These are phyloP conservation scores for Hypsibius dujardini DNA, from an alignment of 1,140 invertebrate species.

Conservation along the genomic window DNA sequence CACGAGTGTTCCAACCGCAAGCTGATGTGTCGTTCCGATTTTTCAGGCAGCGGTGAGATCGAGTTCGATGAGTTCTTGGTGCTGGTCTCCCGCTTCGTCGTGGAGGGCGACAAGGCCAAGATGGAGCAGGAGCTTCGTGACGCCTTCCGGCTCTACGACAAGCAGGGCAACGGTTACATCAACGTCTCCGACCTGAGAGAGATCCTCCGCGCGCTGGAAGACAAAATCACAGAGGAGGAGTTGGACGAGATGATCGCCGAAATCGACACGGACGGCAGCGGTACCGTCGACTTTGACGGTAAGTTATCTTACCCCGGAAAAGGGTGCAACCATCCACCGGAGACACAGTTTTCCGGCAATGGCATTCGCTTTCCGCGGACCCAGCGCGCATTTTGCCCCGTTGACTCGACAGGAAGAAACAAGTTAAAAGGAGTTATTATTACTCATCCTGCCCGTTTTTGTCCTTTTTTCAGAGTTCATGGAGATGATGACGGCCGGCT, in stretches of 20 bases:
- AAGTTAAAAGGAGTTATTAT: too few species aligned
- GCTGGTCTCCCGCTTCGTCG: conserved; percentile 76
- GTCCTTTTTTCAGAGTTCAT: conserved; percentile 63
- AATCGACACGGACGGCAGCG: conserved; percentile 83
- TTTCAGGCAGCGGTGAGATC: conserved; percentile 75
- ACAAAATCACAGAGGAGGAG: conserved; percentile 74
- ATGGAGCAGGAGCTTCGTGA: conserved; percentile 62
- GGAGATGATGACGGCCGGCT: conserved; percentile 89
- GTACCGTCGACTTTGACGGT: conserved; percentile 71
- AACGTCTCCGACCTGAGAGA: conserved; percentile 74
- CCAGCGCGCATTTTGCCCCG: conserved; percentile 11
- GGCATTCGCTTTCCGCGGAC: too few species aligned
- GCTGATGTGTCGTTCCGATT: too few species aligned
- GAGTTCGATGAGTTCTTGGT: conserved; percentile 89
- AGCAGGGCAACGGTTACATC: conserved; percentile 75
- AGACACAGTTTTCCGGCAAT: too few species aligned
- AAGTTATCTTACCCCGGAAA: conserved; percentile 24
- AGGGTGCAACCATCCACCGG: too few species aligned
- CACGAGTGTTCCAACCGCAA: too few species aligned
- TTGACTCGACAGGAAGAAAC: background rate
- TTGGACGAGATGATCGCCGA: conserved; percentile 88
- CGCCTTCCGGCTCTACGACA: conserved; percentile 67
- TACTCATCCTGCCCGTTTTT: conserved; percentile 18
- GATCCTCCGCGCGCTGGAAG: conserved; percentile 74
- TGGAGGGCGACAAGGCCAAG: conserved; percentile 78